These are phyloP conservation scores for Pterocles burchelli DNA, from an alignment of 2,113 vertebrate species.

Conservation along the genomic window DNA sequence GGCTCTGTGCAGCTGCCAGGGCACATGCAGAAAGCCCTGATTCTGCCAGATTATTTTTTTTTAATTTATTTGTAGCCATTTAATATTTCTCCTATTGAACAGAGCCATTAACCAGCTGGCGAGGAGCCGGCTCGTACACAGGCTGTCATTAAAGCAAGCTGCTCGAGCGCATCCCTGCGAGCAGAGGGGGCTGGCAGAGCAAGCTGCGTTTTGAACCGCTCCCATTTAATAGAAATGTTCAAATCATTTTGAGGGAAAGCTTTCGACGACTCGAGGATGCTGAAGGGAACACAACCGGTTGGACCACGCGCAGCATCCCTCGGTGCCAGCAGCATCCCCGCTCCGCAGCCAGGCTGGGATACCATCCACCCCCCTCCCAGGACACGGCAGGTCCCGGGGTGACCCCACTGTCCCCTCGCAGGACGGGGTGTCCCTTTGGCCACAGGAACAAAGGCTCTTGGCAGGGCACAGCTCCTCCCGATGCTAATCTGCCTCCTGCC, in stretches of 20 bases:
- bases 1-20: conserved; percentile 34
- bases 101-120: conserved; percentile 6
- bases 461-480: conserved; percentile 16
- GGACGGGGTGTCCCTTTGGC: background rate
- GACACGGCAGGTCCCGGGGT: background rate
- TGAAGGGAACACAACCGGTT: background rate
- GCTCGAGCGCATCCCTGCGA: background rate
- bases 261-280: background rate
- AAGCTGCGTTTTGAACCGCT: background rate
- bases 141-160: background rate
- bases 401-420: background rate
- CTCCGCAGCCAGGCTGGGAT: background rate
- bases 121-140: background rate
- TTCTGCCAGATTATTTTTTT: background rate
- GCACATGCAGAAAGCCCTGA: background rate
- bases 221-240: background rate
- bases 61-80: conserved; percentile 40
- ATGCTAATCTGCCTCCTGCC: conserved; percentile 48
- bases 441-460: conserved; percentile 27
- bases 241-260: background rate
- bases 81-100: conserved; percentile 29
- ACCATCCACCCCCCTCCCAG: background rate
- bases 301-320: background rate
- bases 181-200: background rate
- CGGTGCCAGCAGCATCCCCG: fast-evolving